These are phyloP conservation scores for Drosophila tristis DNA, from an alignment of 1,140 invertebrate genomes.

Conservation along the genomic window DNA sequence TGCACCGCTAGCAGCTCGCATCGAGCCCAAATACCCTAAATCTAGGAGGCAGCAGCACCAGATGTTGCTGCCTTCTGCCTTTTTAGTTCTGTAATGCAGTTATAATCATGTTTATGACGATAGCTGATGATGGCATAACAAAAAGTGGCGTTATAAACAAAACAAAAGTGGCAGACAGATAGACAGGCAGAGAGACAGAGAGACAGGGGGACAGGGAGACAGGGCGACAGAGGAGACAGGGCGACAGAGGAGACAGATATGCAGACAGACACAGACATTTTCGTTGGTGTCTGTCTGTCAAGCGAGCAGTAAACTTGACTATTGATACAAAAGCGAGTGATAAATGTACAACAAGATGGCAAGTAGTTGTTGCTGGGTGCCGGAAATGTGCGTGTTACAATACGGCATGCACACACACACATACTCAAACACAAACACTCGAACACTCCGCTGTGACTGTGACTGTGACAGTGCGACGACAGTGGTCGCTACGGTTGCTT, in stretches of 20 bases:
- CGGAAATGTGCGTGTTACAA: slow-evolving; percentile 70
- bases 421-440: slow-evolving; percentile 11
- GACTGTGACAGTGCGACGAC: slow-evolving; percentile 19
- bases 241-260: slow-evolving; percentile 22
- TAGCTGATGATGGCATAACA: too few relatives aligned
- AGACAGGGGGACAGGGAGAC: background rate
- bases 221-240: slow-evolving; percentile 13
- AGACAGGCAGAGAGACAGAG: slow-evolving; percentile 31
- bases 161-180: slow-evolving; percentile 2
- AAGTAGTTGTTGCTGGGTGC: slow-evolving; percentile 20
- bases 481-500: slow-evolving; percentile 50
- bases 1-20: too few relatives aligned
- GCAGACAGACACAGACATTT: slow-evolving; percentile 35
- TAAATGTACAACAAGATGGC: slow-evolving; percentile 41
- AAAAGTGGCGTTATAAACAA: too few relatives aligned
- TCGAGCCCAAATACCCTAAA: too few relatives aligned
- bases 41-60: too few relatives aligned
- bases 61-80: too few relatives aligned
- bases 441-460: background rate
- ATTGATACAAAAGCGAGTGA: slow-evolving; percentile 57
- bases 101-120: too few relatives aligned
- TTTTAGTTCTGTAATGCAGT: too few relatives aligned
- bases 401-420: slow-evolving; percentile 36
- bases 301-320: slow-evolving; percentile 34
- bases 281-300: slow-evolving; percentile 32